phyloP scores from a whole-genome alignment of 2,888 invertebrate species.

The Ormyrus rosae region DNA sequence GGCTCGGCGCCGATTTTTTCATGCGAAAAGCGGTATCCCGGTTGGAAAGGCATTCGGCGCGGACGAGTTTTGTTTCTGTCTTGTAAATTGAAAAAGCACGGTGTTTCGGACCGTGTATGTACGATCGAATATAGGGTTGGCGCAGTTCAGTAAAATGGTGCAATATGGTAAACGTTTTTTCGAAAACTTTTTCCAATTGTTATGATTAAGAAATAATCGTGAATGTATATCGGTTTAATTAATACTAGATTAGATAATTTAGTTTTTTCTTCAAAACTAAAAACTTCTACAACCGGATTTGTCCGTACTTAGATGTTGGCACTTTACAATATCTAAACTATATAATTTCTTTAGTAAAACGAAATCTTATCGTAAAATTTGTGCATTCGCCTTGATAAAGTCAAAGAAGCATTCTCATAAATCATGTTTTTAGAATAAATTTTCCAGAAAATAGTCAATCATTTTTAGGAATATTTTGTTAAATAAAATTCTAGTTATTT shows the following conservation, averaged over 20 bases:
- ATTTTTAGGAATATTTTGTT: too few relatives aligned
- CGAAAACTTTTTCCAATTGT: too few relatives aligned
- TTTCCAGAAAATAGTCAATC: background rate
- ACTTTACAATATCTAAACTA: background rate
- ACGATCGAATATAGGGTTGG: too few relatives aligned
- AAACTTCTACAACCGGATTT: too few relatives aligned
- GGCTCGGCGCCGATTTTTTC: background rate
- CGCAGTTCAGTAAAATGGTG: too few relatives aligned
- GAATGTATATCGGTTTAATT: too few relatives aligned
- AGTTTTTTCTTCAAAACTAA: too few relatives aligned
- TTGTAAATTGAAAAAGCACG: background rate
- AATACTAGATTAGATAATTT: too few relatives aligned
- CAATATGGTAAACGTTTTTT: too few relatives aligned
- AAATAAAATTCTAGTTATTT: background rate
- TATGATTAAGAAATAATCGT: too few relatives aligned
- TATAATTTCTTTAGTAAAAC: background rate
- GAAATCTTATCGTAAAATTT: conserved; percentile 27
- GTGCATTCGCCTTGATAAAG: conserved; percentile 8
- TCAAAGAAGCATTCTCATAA: conserved; percentile 3
- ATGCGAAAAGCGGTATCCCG: background rate
- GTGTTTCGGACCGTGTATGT: too few relatives aligned
- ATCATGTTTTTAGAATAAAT: conserved; percentile 9
- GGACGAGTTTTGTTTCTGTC: background rate
- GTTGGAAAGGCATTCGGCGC: background rate
- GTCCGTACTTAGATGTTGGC: too few relatives aligned